Conservation (phyloP, 2,113 vertebrate genomes). For the Oceanites oceanicus region DNA sequence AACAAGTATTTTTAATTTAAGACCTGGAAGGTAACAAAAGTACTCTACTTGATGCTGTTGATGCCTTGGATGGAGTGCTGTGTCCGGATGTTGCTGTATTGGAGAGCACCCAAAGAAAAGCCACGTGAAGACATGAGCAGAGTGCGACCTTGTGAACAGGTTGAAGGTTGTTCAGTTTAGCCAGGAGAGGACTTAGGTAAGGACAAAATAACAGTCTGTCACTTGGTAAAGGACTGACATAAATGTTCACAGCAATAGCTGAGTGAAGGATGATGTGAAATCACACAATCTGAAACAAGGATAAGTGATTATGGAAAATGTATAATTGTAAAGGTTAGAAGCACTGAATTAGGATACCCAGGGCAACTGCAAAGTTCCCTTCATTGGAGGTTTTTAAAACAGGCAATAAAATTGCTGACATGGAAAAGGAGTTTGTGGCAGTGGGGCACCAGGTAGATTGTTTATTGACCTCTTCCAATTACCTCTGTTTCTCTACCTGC, state of each 20-base stretch:
- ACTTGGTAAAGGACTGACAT: not conserved
- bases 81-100: not conserved
- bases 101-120: not conserved
- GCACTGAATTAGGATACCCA: not conserved
- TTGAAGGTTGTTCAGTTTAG: not conserved
- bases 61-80: not conserved
- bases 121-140: not conserved
- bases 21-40: not conserved
- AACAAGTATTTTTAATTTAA: not conserved
- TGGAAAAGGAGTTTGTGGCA: not conserved
- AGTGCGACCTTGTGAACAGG: not conserved
- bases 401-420: not conserved
- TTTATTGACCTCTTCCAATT: not conserved
- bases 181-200: not conserved
- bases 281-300: not conserved
- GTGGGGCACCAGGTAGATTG: not conserved
- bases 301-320: not conserved
- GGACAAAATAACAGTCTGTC: not conserved
- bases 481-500: not conserved
- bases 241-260: rapidly evolving
- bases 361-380: not conserved
- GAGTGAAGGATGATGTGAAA: not conserved
- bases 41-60: not conserved
- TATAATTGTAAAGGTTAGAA: not conserved
- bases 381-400: not conserved